phyloP scores from a whole-genome alignment of 2,113 vertebrate genomes.

The Percopsis transmontana region DNA sequence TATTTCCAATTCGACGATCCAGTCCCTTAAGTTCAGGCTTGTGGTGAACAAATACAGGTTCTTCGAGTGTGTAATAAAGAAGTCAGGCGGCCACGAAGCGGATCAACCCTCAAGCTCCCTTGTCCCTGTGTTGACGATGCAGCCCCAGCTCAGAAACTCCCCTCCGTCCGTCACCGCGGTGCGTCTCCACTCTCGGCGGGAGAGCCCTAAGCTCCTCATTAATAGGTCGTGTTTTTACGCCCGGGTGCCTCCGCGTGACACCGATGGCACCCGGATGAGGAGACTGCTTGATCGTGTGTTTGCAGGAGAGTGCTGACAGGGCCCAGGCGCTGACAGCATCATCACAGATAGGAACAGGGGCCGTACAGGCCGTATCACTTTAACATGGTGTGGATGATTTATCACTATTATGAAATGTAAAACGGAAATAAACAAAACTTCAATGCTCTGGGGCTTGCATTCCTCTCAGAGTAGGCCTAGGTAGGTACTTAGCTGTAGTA shows the following conservation, averaged over 20 bases:
- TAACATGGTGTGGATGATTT: too few relatives aligned
- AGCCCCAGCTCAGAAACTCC: constrained; percentile 32
- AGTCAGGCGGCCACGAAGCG: not conserved
- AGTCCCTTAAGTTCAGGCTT: too few relatives aligned
- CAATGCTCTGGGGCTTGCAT: too few relatives aligned
- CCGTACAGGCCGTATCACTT: constrained; percentile 21
- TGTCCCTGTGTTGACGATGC: constrained; percentile 21
- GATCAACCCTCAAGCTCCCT: constrained; percentile 25
- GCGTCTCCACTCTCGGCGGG: constrained; percentile 16
- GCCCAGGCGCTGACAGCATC: constrained; percentile 4
- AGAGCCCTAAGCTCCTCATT: constrained; percentile 26
- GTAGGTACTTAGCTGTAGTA: too few relatives aligned
- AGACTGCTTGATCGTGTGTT: constrained; percentile 57
- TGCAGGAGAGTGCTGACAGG: constrained; percentile 56
- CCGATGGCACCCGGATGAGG: constrained; percentile 46
- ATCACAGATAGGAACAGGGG: constrained; percentile 47
- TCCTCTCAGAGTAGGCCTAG: too few relatives aligned
- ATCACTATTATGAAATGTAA: too few relatives aligned
- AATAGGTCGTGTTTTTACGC: constrained; percentile 37
- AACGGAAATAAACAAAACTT: too few relatives aligned
- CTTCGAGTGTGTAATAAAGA: not conserved
- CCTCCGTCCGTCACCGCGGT: constrained; percentile 2
- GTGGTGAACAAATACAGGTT: too few relatives aligned
- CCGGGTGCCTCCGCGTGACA: constrained; percentile 32
- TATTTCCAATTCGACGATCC: too few relatives aligned